Base-by-base conservation (phyloP, 2,113 vertebrate genomes). In the Cariama cristata region DNA sequence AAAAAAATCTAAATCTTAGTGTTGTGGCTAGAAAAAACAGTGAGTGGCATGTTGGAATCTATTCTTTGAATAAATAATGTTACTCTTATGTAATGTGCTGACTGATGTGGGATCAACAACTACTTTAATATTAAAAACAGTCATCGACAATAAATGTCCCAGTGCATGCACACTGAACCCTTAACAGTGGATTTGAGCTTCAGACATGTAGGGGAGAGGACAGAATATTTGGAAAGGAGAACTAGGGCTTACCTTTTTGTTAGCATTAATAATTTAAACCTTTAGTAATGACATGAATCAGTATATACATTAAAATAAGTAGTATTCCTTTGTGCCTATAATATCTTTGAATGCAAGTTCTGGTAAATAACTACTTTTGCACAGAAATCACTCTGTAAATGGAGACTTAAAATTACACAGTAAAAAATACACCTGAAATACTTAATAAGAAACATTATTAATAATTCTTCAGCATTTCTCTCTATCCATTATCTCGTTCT, bases 31-130 rank as follows among this genome's bases (percentile, higher is more conserved):
- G 27, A 45, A 32, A 7, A 42, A 44, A 3, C 17, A 42, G 91
- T 7, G 3, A 92, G 73, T 91, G 83, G 21, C 40, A 76, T 40
- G 13, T 45, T 82, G 66, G 97, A 69, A 68, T 94, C 38, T 94
- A 18, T 87, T 92, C 79, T 63, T 80, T 93, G 55, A 88, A 97
- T 97, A 97, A 97, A 97, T 94, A 84, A 95, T 77, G 75, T 85
- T 97, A 42, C 91, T 96, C 38, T 96, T 97, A 87, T 52, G 63
- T 96, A 96, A 96, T 82, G 73, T 92, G 74, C 91, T 96, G 74
- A 58, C 86, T 96, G 92, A 94, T n/a, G 30, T 89, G 77, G 66
- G 59, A 95, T 95, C 86, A 97, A 74, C 97, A 96, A 77, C 95
- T 96, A 52, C 38, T 96, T 89, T 94, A 81, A 62, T 94, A 74